Percentiles rank a stretch among this genome's conserved stretches.
phyloP scores from a whole-genome alignment of 2,797 vertebrate genomes.

The Artibeus jamaicensis region DNA sequence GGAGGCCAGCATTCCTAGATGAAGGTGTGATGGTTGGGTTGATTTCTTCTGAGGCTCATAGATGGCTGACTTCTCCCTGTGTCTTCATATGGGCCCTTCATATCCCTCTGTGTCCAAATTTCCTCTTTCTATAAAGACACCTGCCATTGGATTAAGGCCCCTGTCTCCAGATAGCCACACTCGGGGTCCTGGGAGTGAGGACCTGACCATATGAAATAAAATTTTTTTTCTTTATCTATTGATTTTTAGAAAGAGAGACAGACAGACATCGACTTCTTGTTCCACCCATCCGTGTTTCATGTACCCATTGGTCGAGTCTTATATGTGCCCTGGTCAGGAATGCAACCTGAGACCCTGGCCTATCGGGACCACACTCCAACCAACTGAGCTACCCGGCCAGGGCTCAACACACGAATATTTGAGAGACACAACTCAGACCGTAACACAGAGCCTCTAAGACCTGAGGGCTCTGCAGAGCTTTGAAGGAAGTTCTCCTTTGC shows the following conservation, averaged over 20 bases:
- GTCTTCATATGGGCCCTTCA: background rate
- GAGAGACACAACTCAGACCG: background rate
- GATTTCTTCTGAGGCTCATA: background rate
- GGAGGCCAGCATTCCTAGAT: background rate
- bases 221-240: background rate
- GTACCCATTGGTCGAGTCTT: background rate
- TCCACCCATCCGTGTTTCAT: background rate
- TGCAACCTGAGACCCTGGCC: background rate
- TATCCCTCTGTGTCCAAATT: background rate
- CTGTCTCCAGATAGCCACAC: background rate
- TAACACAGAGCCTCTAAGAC: background rate
- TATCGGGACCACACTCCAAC: background rate
- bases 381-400: too few species aligned
- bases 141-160: background rate
- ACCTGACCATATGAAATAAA: background rate
- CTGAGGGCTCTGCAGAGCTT: background rate
- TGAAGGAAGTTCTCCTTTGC: background rate
- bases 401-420: background rate
- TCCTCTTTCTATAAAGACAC: background rate
- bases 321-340: background rate
- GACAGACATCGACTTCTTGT: background rate
- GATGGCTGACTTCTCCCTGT: background rate
- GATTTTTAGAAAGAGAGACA: background rate
- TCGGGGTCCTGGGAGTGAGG: background rate
- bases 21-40: background rate